phyloP scores from a whole-genome alignment of 2,113 vertebrate genomes.

The Spea bombifrons region DNA sequence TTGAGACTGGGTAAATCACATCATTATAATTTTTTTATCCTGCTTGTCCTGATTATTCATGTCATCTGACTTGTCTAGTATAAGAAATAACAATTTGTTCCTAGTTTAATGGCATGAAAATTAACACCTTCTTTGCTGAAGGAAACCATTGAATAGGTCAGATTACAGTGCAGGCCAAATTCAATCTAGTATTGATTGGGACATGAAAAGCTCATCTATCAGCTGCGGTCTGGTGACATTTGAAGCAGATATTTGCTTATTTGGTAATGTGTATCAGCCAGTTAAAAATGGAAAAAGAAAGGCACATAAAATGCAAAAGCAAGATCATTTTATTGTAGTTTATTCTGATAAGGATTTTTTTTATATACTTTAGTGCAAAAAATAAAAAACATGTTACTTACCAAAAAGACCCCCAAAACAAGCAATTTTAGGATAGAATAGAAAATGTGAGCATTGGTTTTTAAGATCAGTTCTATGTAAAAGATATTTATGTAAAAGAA shows the following conservation, averaged over 20 bases:
- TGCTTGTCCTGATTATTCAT: constrained; percentile 36
- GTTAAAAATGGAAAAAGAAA: no score
- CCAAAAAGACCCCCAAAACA: no score
- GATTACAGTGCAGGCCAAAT: neutral
- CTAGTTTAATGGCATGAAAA: constrained; percentile 16
- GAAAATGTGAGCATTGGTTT: no score
- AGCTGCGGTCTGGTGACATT: constrained; percentile 3
- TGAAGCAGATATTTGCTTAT: neutral
- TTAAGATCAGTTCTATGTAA: no score
- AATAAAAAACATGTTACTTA: no score
- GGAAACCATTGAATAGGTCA: neutral
- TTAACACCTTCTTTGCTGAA: constrained; percentile 22
- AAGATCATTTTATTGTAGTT: neutral
- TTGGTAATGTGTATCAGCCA: neutral
- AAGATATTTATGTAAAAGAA: no score
- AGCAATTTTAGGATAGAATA: no score
- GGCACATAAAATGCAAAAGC: no score
- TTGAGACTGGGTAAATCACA: constrained; percentile 42
- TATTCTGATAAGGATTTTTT: neutral
- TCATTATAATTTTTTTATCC: constrained; percentile 42
- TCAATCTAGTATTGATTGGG: constrained; percentile 22
- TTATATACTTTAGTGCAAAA: no score
- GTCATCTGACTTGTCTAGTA: constrained; percentile 34
- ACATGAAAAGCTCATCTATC: constrained; percentile 12
- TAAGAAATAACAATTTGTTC: constrained; percentile 34